Base-by-base conservation (phyloP, 2,888 invertebrate genomes). In the Caenorhabditis sp. region DNA sequence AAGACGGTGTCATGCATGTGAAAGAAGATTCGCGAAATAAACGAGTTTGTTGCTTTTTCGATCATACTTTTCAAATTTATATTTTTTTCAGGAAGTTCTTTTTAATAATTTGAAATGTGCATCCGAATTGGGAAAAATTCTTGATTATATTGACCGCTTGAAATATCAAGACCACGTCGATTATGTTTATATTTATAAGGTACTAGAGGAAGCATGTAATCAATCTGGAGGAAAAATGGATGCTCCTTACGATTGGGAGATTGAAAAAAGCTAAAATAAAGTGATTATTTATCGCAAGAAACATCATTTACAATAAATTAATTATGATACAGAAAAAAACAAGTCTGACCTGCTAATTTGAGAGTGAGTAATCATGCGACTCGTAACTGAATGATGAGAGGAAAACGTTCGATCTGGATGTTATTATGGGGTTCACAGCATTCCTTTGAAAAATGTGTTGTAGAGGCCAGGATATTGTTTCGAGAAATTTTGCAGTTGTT, bases 161-260 rank as follows among this genome's bases (percentile, higher is more conserved):
- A 67, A 79, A 54, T 84, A 84, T 67, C 70, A 71, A 26, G 81
- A 83, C 54, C 69, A 59, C 10, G 62, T 82, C 23, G 83, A 84
- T 67, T 84, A 84, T 66, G 17, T 61, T 3, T 84, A 65, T 66
- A 69, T 83, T 23, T 81, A 83, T 63, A 76, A 80, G 49, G 5
- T 65, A 23, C 59, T 79, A n/a, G 59, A 55, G 14, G 69, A 66
- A 61, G 77, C 66, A n/a, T 62, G 71, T 24, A 58, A 37, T 17
- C 37, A 31, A 12, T 19, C 54, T 49, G 79, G 77, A 17, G 62
- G 61, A 5, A 67, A 73, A 60, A 62, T 82, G 54, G 71, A 78
- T 27, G 76, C 77, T 12, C 79, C 78, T 26, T 82, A 81, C 55
- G 82, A 82, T 55, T 82, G 82, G 82, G 82, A 82, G 43, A 31